These are phyloP conservation scores for Euthynnus affinis DNA, from an alignment of 2,797 vertebrate species.

Conservation along the genomic window DNA sequence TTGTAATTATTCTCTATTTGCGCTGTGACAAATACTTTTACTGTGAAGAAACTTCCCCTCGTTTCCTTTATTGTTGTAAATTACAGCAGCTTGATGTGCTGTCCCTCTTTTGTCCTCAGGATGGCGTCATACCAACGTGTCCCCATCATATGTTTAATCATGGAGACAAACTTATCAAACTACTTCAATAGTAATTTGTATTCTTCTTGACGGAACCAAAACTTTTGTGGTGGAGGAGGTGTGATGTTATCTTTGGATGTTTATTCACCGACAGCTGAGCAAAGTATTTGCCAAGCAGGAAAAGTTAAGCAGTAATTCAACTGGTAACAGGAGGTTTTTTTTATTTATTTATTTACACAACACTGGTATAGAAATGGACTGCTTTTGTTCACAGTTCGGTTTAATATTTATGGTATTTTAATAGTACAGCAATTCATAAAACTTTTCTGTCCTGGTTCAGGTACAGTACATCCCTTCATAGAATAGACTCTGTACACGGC, in stretches of 20 bases:
- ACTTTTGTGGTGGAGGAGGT: not conserved
- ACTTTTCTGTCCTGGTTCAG: not conserved
- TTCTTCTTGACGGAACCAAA: not conserved
- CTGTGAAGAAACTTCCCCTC: slow-evolving; percentile 29
- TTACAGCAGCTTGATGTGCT: not conserved
- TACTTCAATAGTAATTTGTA: not conserved
- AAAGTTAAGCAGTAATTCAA: not conserved
- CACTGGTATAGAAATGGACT: not conserved
- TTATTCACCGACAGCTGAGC: not conserved
- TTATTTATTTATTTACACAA: not conserved
- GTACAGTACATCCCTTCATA: not conserved
- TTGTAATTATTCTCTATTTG: not conserved
- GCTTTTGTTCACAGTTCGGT: not conserved
- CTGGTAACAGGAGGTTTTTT: not conserved
- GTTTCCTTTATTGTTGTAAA: not conserved
- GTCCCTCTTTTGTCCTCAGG: not conserved
- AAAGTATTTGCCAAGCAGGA: not conserved
- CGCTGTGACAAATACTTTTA: slow-evolving; percentile 27
- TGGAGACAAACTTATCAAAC: not conserved
- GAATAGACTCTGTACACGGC: no score
- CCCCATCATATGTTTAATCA: not conserved
- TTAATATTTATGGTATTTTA: no score
- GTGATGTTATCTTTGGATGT: not conserved
- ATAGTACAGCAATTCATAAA: not conserved
- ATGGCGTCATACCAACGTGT: slow-evolving; percentile 24